Evolutionary conservation across 2,888 invertebrate species (phyloP), one percentile per base, ranked within the genome.

Genomic region (Chymomyza amoena): DNA sequence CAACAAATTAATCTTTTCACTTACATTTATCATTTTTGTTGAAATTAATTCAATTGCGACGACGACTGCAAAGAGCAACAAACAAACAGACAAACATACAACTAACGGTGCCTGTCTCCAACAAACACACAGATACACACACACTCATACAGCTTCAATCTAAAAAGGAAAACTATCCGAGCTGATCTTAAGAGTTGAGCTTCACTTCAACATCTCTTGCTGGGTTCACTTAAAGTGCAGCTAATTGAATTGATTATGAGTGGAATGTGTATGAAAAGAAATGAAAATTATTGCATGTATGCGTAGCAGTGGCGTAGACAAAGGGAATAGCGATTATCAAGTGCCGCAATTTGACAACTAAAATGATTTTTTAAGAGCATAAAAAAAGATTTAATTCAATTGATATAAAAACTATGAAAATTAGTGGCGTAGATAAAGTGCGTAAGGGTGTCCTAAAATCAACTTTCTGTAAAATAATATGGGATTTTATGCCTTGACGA

Each of bases 31-130:
- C 60, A 66, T 77, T 73, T 75, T 70, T 63, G 68, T 72, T 68
- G 61, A 81, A 86, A 84, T 83, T 83, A 87, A 87, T 87, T 84
- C 84, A 84, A 84, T 84, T 87, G 79, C 83, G 64, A 45, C n/a
- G n/a, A n/a, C 54, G 39, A 32, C 28, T 15, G 20, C 7, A 25
- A 20, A 57, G 57, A 20, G 20, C 9, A 15, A 57, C 9, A 54
- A 18, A 54, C 6, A 54, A 5, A 18, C 3, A 54, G n/a, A n/a
- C n/a, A n/a, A n/a, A n/a, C n/a, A n/a, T n/a, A n/a, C 39, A 67
- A 54, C 62, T 64, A 82, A 65, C 85, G 78, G 82, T 86, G 87
- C 84, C 87, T 81, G 87, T 75, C 82, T 76, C 82, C 78, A 69
- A 73, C 60, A 59, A 62, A 45, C 39, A 45, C 39, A 13, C 39